Percentiles rank a stretch among this genome's conserved stretches.
Evolutionary conservation across 1,140 invertebrate genomes (phyloP).

Genomic region (Heliconius hewitsoni): DNA sequence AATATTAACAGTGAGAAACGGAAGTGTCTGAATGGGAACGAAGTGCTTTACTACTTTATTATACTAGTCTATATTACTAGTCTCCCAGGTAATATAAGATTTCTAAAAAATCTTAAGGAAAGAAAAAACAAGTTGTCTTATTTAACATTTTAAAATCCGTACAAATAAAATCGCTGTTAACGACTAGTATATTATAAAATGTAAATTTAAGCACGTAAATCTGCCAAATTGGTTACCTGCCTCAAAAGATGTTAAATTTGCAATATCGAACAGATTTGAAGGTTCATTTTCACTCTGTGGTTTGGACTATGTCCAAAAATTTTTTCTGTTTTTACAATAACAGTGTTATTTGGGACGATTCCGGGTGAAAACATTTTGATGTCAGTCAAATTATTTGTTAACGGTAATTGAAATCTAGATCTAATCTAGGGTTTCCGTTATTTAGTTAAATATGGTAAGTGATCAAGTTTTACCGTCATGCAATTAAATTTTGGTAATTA

Average conservation of each 20-base stretch:
- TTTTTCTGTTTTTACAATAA: neutral
- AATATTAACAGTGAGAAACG: too few species aligned
- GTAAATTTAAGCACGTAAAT: neutral
- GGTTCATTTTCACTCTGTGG: neutral
- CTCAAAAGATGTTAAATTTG: neutral
- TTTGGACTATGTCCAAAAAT: neutral
- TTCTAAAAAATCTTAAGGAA: too few species aligned
- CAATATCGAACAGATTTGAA: neutral
- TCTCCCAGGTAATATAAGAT: too few species aligned
- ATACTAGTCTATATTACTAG: too few species aligned
- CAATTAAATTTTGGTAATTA: neutral
- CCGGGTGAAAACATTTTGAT: neutral
- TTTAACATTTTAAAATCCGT: too few species aligned
- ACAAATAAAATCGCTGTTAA: too few species aligned
- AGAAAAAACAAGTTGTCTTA: too few species aligned
- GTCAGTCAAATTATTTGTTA: neutral
- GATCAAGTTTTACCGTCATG: neutral
- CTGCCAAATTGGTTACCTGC: neutral
- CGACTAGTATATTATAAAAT: neutral
- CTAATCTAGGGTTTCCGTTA: neutral
- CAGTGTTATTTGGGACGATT: neutral
- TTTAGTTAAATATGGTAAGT: neutral
- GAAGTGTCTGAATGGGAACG: too few species aligned
- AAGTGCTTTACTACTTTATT: too few species aligned
- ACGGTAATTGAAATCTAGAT: neutral